Percentiles rank a stretch among this genome's conserved stretches.
Evolutionary conservation across 2,888 invertebrate genomes (phyloP).

Genomic region (Archips crataeganus): DNA sequence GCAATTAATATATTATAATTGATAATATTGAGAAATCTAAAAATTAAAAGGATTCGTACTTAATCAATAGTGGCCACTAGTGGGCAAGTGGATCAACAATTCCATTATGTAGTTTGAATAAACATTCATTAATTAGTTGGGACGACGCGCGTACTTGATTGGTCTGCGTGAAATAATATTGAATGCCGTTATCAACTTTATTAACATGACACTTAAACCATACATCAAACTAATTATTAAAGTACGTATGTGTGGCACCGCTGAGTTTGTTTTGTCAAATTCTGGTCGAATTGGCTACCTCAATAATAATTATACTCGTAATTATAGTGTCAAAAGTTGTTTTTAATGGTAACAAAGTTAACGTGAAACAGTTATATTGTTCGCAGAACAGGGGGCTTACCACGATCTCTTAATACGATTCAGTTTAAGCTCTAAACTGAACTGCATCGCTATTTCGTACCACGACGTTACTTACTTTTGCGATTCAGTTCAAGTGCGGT

Average conservation of each 20-base stretch:
- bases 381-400: no score
- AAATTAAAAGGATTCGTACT: not conserved
- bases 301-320: not conserved
- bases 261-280: not conserved
- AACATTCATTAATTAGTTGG: conserved; percentile 5
- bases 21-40: not conserved
- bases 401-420: no score
- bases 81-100: not conserved
- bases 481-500: no score
- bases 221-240: not conserved
- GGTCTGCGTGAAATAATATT: not conserved
- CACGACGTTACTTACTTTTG: no score
- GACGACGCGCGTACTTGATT: not conserved
- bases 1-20: no score
- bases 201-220: conserved; percentile 2
- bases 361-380: not conserved
- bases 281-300: not conserved
- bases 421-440: no score
- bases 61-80: not conserved
- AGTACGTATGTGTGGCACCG: not conserved
- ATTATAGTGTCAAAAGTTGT: not conserved
- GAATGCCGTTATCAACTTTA: conserved; percentile 6
- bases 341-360: not conserved
- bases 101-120: conserved; percentile 3
- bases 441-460: no score